Conservation (phyloP, 2,797 vertebrate species). For the Anas georgica region DNA sequence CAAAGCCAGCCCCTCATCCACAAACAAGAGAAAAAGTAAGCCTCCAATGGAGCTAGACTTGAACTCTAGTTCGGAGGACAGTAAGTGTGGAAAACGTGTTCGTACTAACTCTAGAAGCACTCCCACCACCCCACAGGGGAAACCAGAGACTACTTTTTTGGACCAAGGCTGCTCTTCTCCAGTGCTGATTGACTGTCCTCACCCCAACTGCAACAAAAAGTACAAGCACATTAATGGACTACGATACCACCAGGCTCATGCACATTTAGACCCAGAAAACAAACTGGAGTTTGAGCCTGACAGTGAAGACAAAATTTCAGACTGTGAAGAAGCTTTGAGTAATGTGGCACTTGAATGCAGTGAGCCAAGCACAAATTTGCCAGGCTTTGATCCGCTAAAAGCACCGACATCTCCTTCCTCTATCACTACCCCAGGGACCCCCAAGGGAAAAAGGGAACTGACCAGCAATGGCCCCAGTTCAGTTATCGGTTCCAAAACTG, state of each 20-base stretch:
- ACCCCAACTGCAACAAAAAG: slow-evolving; percentile 99
- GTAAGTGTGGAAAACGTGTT: slow-evolving; percentile 90
- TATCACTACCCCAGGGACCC: slow-evolving; percentile 85
- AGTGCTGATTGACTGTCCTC: slow-evolving; percentile 97
- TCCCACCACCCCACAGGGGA: slow-evolving; percentile 94
- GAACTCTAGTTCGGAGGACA: slow-evolving; percentile 91
- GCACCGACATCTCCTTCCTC: slow-evolving; percentile 86
- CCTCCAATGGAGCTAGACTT: slow-evolving; percentile 92
- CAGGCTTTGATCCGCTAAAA: slow-evolving; percentile 83
- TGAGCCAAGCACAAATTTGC: slow-evolving; percentile 81
- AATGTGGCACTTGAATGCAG: slow-evolving; percentile 87
- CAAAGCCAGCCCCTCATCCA: slow-evolving; percentile 86
- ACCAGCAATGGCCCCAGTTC: slow-evolving; percentile 86
- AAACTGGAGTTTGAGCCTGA: slow-evolving; percentile 94
- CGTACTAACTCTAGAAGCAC: slow-evolving; percentile 96
- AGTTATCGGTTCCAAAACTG: slow-evolving; percentile 83
- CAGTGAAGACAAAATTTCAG: slow-evolving; percentile 91
- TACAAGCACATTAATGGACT: slow-evolving; percentile 99
- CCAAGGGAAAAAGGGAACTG: slow-evolving; percentile 90
- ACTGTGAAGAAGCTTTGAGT: slow-evolving; percentile 90
- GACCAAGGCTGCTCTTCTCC: slow-evolving; percentile 94
- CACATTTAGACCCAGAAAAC: slow-evolving; percentile 91
- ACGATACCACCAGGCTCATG: slow-evolving; percentile 97
- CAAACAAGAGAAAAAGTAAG: slow-evolving; percentile 91
- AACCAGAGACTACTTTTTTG: slow-evolving; percentile 89